Percentiles rank a stretch among this genome's conserved stretches.
Conservation (phyloP, 2,113 vertebrate genomes). For the Microcebus tavaratra region DNA sequence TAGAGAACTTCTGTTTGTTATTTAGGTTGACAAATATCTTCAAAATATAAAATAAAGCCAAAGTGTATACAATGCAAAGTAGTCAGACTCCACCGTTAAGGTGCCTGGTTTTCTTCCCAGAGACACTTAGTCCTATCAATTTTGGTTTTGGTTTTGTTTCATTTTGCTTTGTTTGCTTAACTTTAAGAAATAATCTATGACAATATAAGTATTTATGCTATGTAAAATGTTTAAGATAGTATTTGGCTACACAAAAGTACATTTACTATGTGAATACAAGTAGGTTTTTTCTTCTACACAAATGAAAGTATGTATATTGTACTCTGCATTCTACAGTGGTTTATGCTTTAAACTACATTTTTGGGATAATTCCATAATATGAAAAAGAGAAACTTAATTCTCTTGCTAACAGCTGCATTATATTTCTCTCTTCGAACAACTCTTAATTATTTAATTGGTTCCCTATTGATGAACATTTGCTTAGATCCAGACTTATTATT, state of each 20-base stretch:
- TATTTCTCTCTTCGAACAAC: background rate
- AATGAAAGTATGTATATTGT: background rate
- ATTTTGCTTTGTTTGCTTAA: constrained; percentile 1
- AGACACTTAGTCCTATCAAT: background rate
- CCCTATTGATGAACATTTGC: background rate
- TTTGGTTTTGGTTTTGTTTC: background rate
- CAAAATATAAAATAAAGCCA: background rate
- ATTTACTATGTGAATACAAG: background rate
- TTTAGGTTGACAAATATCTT: background rate
- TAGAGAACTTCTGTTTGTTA: background rate
- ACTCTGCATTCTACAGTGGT: background rate
- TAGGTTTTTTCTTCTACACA: background rate
- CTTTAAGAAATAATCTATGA: background rate
- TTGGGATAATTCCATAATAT: background rate
- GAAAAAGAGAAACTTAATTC: background rate
- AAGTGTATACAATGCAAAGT: background rate
- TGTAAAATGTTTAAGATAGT: background rate
- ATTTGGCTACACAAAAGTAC: background rate
- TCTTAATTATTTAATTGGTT: background rate
- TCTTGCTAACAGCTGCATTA: background rate
- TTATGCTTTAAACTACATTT: background rate
- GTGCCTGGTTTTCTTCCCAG: background rate
- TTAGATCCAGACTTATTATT: background rate
- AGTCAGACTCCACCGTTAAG: background rate
- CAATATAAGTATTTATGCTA: background rate